Evolutionary conservation across 2,113 vertebrate genomes (phyloP).

Genomic region (Crotophaga sulcirostris): DNA sequence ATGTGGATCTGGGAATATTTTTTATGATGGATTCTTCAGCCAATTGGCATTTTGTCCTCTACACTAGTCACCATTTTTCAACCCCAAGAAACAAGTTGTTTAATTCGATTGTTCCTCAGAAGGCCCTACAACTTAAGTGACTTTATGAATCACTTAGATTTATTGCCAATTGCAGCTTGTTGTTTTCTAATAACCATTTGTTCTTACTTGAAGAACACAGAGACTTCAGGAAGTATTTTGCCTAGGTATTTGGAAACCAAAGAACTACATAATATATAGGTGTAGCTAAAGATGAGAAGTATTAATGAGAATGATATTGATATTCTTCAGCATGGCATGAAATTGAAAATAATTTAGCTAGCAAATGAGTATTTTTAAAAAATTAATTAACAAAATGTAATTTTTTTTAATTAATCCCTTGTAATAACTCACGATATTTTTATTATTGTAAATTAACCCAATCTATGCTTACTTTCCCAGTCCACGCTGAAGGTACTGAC

Average conservation of each 20-base stretch:
- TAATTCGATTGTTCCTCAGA: conserved; percentile 67
- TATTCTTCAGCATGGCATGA: background rate
- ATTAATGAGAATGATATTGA: background rate
- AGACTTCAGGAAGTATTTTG: conserved; percentile 12
- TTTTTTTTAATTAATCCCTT: background rate
- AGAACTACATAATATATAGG: background rate
- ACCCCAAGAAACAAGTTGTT: conserved; percentile 59
- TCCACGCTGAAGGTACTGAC: background rate
- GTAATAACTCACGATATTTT: background rate
- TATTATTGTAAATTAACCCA: background rate
- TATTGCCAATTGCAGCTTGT: conserved; percentile 13
- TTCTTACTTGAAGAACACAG: background rate
- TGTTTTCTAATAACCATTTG: conserved; percentile 50
- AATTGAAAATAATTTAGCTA: background rate
- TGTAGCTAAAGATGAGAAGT: background rate
- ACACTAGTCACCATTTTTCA: conserved; percentile 44
- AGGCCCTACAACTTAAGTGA: conserved; percentile 28
- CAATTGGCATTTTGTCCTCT: conserved; percentile 57
- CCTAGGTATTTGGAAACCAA: background rate
- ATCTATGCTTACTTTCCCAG: background rate
- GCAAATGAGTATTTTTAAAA: background rate
- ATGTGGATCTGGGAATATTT: conserved; percentile 40
- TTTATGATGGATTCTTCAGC: conserved; percentile 41
- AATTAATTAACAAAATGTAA: background rate
- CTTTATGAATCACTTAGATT: conserved; percentile 55